These are phyloP conservation scores for Thamnophis elegans DNA, from an alignment of 2,797 vertebrate genomes.

Conservation along the genomic window DNA sequence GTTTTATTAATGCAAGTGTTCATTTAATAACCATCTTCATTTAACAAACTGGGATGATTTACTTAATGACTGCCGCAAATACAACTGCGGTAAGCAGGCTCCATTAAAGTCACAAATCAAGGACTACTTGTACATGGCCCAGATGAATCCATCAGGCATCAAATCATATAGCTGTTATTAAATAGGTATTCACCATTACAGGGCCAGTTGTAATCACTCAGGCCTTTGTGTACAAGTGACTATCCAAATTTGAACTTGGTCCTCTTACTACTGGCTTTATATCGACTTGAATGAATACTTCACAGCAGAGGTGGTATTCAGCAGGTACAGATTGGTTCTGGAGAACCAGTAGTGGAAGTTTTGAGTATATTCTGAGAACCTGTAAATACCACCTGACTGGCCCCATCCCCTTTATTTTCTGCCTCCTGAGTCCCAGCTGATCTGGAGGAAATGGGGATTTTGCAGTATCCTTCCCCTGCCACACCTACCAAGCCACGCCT, in stretches of 20 bases:
- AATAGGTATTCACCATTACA: neutral
- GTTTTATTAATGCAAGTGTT: neutral
- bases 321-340: too few species aligned
- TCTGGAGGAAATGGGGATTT: too few species aligned
- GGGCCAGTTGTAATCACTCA: neutral
- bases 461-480: too few species aligned
- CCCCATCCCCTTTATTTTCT: too few species aligned
- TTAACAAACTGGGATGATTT: neutral
- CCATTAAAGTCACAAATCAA: neutral
- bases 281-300: neutral
- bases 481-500: too few species aligned
- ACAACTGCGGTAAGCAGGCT: neutral
- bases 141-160: neutral
- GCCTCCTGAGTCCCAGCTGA: too few species aligned
- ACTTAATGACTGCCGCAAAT: neutral
- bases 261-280: neutral
- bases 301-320: neutral
- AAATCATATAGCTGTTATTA: neutral
- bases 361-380: too few species aligned
- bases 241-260: neutral
- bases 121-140: neutral
- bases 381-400: too few species aligned
- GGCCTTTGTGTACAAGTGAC: neutral
- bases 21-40: neutral
- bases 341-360: too few species aligned